Evolutionary conservation across 2,888 invertebrate species (phyloP), one percentile per base, ranked within the genome.

Genomic region (Nematopogon swammerdamellus): DNA sequence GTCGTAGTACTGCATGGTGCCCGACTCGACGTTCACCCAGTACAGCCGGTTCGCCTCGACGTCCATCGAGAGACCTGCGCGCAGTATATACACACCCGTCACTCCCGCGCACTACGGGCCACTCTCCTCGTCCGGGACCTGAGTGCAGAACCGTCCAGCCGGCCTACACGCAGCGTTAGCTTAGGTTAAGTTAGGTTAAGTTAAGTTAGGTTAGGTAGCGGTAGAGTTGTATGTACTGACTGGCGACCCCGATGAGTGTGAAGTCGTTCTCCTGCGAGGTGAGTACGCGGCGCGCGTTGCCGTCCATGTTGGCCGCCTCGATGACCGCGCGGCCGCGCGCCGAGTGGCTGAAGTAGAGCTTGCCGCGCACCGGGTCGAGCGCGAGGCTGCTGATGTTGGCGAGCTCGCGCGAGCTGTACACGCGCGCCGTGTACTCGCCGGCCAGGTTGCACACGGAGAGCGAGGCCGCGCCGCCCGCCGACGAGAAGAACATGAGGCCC

Each of bases 401-500:
- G 3, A 79, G 56, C 46, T 67, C 68, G 54, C 72, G 65, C 57
- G 67, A 57, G 53, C 60, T 42, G 18, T 67, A 54, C 65, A 70
- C 49, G 72, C 68, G 56, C 1, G 85, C 80, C 20, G 86, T 81
- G 63, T 82, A 88, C 66, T 90, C 88, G 2, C 92, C 94, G 55
- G 83, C 81, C 48, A 91, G 72, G 60, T 85, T 88, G 55, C 86
- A 84, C 1, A 85, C 92, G 49, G 84, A 76, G 55, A 95, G 89
- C 55, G 80, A 74, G 70, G 75, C n/a, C n/a, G n/a, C n/a, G n/a
- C n/a, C n/a, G n/a, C n/a, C n/a, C n/a, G 81, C 73, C 1, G 85
- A 83, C 0, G 87, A 85, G 63, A 92, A 85, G 71, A 88, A 91
- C 69, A 92, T 80, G 61, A 89, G 82, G 45, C 85, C 79, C 16